phyloP scores from a whole-genome alignment of 2,888 invertebrate genomes.

The Amiota mariae region DNA sequence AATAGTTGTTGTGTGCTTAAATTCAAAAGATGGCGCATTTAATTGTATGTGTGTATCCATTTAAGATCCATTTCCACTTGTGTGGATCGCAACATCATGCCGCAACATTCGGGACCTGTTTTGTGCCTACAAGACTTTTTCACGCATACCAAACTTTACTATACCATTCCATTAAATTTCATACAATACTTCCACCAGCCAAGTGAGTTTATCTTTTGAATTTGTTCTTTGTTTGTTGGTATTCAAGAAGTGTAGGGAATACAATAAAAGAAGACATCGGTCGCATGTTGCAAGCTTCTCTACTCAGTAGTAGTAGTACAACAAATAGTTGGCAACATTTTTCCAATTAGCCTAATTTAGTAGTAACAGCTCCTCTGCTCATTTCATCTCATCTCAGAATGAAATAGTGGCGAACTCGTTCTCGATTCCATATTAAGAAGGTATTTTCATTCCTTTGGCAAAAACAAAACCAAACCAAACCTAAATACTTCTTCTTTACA shows the following conservation, averaged over 20 bases:
- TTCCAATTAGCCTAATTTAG: conserved; percentile 36
- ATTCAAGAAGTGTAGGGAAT: too few species aligned
- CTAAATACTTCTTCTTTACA: too few species aligned
- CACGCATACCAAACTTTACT: too few species aligned
- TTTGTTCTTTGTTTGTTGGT: neutral
- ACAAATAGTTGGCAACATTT: conserved; percentile 29
- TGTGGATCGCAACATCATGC: neutral
- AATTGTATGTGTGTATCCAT: neutral
- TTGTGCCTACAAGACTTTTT: neutral
- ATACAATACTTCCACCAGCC: neutral
- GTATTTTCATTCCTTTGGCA: too few species aligned
- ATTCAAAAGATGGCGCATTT: conserved; percentile 2
- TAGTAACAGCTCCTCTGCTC: conserved; percentile 46
- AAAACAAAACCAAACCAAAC: too few species aligned
- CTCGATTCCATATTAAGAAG: too few species aligned
- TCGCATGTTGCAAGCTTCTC: too few species aligned
- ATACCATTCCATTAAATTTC: too few species aligned
- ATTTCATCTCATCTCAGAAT: conserved; percentile 42
- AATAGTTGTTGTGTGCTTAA: conserved; percentile 23
- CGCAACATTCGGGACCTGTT: neutral
- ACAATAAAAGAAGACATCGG: too few species aligned
- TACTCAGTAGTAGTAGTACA: too few species aligned
- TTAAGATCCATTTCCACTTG: neutral
- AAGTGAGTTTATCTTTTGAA: conserved; percentile 5
- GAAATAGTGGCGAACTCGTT: too few species aligned